Conservation (phyloP, 2,797 vertebrate genomes). For the Melanotaenia parkinsoni region DNA sequence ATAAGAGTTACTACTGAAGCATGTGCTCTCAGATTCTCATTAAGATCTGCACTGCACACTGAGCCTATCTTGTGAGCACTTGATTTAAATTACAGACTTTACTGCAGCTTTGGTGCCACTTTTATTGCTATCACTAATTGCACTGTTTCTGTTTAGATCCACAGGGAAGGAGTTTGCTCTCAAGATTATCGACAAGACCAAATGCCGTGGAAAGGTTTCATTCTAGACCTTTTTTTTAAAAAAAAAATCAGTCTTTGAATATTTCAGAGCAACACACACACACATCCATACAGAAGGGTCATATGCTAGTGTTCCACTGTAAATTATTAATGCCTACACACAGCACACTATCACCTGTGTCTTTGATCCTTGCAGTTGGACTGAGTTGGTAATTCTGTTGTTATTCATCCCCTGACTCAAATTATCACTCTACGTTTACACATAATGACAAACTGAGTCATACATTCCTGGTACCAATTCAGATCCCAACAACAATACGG, state of each 20-base stretch:
- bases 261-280: neutral
- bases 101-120: constrained; percentile 25
- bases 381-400: constrained; percentile 34
- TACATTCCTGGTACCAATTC: constrained; percentile 23
- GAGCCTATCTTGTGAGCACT: constrained; percentile 30
- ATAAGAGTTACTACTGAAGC: neutral
- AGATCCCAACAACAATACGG: constrained; percentile 14
- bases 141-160: constrained; percentile 80
- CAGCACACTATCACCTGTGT: constrained; percentile 3
- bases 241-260: neutral
- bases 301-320: constrained; percentile 23
- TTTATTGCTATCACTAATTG: constrained; percentile 47
- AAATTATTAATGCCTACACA: constrained; percentile 48
- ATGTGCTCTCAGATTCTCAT: neutral
- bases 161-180: constrained; percentile 96
- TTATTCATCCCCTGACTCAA: constrained; percentile 46
- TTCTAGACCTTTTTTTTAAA: neutral
- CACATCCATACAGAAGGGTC: neutral
- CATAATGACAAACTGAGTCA: constrained; percentile 9
- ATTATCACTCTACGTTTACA: constrained; percentile 29
- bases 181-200: constrained; percentile 98
- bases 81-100: constrained; percentile 32
- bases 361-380: constrained; percentile 37
- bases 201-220: constrained; percentile 95
- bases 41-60: constrained; percentile 4